Percentiles rank a stretch among this genome's conserved stretches.
Evolutionary conservation across 2,888 invertebrate genomes (phyloP).

Genomic region (Sphaerophoria taeniata): DNA sequence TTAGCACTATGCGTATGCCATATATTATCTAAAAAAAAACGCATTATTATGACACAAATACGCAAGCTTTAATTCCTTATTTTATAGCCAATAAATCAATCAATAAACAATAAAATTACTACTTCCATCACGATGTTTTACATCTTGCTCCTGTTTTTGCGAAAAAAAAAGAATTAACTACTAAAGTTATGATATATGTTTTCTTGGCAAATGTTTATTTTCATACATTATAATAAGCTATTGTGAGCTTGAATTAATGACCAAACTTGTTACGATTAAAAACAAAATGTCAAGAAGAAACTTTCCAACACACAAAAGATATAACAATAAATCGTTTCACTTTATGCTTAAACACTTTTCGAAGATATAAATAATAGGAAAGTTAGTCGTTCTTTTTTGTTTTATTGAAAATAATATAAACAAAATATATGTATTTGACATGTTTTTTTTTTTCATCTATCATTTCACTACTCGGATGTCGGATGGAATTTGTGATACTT

Average conservation of each 20-base stretch:
- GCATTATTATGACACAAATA: neutral
- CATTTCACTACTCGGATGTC: too few species aligned
- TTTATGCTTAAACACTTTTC: conserved; percentile 13
- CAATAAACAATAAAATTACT: conserved; percentile 21
- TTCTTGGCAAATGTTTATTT: neutral
- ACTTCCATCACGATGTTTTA: neutral
- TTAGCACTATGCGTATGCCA: too few species aligned
- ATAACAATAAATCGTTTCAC: conserved; percentile 28
- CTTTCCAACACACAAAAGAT: neutral
- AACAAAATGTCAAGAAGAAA: conserved; percentile 4
- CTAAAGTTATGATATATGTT: conserved; percentile 19
- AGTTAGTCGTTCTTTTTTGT: neutral
- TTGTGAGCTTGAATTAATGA: conserved; percentile 22
- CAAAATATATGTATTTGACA: neutral
- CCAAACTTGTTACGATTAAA: conserved; percentile 12
- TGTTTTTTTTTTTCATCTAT: neutral
- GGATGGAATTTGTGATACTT: too few species aligned
- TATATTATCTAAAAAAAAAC: neutral
- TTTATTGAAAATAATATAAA: conserved; percentile 3
- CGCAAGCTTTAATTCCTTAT: neutral
- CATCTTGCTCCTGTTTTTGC: neutral
- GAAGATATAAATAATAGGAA: conserved; percentile 14
- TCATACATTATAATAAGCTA: neutral
- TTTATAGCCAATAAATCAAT: conserved; percentile 24
- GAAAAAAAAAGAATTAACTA: neutral